phyloP scores from a whole-genome alignment of 2,113 vertebrate genomes.

The Falco punctatus region DNA sequence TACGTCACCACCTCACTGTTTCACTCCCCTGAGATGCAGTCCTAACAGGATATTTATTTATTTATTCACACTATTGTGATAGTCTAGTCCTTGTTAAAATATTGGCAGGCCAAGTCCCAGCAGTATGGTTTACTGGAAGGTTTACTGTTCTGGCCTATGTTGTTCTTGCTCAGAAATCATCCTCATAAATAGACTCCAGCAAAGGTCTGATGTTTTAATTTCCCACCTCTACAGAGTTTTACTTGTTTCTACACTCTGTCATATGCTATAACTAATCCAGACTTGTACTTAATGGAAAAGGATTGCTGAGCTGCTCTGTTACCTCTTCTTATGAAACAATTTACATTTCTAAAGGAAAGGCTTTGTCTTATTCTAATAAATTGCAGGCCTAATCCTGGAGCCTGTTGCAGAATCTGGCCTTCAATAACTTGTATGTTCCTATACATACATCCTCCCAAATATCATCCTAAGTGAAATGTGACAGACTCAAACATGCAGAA shows the following conservation, averaged over 20 bases:
- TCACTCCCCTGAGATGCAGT: background rate
- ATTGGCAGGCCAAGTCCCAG: background rate
- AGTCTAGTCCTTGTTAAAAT: background rate
- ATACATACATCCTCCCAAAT: background rate
- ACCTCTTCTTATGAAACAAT: background rate
- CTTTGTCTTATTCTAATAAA: slow-evolving; percentile 3
- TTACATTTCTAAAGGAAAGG: background rate
- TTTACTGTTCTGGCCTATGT: slow-evolving; percentile 1
- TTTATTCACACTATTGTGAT: background rate
- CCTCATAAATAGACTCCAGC: slow-evolving; percentile 23
- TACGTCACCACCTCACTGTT: background rate
- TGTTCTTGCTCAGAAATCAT: slow-evolving; percentile 5
- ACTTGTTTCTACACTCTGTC: background rate
- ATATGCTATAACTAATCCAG: slow-evolving; percentile 2
- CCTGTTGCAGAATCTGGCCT: background rate
- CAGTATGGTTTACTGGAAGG: background rate
- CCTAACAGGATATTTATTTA: background rate
- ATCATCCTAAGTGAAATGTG: background rate
- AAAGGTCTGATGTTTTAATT: slow-evolving; percentile 23
- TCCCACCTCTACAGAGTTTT: background rate
- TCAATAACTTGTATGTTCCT: background rate
- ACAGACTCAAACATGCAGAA: background rate
- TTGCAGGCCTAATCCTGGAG: background rate
- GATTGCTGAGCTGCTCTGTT: background rate
- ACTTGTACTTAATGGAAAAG: background rate